Conservation (phyloP, 92 coral and sea anemone genomes). For the Epizoanthus fatuus region DNA sequence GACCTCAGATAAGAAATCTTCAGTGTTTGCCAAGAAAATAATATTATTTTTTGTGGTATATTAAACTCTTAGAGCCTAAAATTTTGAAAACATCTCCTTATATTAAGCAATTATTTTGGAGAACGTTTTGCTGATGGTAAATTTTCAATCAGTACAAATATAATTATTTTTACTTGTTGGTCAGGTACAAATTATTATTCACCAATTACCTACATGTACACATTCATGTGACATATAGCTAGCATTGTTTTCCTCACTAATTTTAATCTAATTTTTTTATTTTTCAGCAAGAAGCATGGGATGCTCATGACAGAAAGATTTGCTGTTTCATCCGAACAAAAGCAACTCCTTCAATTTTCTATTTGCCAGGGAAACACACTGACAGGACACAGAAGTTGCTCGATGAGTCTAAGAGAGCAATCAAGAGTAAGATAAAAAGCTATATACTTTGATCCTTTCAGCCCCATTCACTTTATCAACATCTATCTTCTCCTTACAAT, state of each 20-base stretch:
- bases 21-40: not conserved
- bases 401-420: slow-evolving; percentile 90
- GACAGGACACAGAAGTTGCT: slow-evolving; percentile 86
- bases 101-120: no score
- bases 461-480: no score
- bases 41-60: no score
- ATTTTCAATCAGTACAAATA: no score
- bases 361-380: slow-evolving; percentile 94
- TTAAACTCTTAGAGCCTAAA: no score
- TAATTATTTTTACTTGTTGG: no score
- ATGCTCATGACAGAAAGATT: slow-evolving; percentile 84
- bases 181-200: no score
- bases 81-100: no score
- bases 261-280: not conserved
- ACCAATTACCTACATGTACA: not conserved
- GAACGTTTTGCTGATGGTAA: no score
- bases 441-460: no score
- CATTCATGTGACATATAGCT: not conserved
- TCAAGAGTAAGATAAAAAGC: slow-evolving; percentile 75
- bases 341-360: slow-evolving; percentile 90
- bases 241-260: not conserved
- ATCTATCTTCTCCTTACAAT: no score
- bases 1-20: not conserved
- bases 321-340: slow-evolving; percentile 91
- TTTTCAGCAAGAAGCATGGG: slow-evolving; percentile 97